phyloP scores from a whole-genome alignment of 2,888 invertebrate species.

The Drosophila mercatorum region DNA sequence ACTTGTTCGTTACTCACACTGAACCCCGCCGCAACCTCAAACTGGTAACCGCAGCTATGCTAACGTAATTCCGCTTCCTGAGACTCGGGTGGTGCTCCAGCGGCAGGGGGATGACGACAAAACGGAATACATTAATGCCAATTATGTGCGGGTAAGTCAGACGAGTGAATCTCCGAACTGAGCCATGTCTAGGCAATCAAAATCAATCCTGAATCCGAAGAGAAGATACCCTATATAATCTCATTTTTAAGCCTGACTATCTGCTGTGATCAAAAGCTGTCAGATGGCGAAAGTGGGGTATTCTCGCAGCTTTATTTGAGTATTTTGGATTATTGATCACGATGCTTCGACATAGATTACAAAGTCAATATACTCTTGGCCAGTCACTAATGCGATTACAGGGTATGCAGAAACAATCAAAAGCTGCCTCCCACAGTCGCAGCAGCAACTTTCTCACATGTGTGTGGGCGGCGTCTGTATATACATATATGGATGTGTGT shows the following conservation, averaged over 20 bases:
- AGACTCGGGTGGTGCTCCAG: conserved; percentile 92
- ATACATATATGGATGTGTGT: conserved; percentile 11
- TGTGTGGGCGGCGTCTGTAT: conserved; percentile 24
- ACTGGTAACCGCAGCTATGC: conserved; percentile 87
- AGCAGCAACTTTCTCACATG: conserved; percentile 49
- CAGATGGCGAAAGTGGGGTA: background rate
- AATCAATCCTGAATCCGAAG: background rate
- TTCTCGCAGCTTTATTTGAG: background rate
- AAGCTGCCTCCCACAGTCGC: conserved; percentile 26
- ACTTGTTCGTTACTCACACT: conserved; percentile 16
- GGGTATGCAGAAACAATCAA: conserved; percentile 33
- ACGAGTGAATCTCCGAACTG: conserved; percentile 12
- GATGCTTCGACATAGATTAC: no score
- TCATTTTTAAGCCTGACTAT: background rate
- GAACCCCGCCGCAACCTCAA: conserved; percentile 36
- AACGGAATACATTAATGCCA: conserved; percentile 97
- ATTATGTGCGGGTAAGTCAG: conserved; percentile 92
- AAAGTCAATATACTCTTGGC: background rate
- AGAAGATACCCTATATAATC: background rate
- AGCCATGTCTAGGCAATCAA: conserved; percentile 6
- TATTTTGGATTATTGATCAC: background rate
- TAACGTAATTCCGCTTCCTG: conserved; percentile 97
- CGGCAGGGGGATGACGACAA: conserved; percentile 90
- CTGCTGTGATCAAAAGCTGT: background rate
- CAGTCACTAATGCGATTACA: background rate